A percentile compares a stretch with the other conserved stretches of the same genome.
Evolutionary conservation across 2,113 vertebrate species (phyloP).

Genomic region (Ictidomys tridecemlineatus): DNA sequence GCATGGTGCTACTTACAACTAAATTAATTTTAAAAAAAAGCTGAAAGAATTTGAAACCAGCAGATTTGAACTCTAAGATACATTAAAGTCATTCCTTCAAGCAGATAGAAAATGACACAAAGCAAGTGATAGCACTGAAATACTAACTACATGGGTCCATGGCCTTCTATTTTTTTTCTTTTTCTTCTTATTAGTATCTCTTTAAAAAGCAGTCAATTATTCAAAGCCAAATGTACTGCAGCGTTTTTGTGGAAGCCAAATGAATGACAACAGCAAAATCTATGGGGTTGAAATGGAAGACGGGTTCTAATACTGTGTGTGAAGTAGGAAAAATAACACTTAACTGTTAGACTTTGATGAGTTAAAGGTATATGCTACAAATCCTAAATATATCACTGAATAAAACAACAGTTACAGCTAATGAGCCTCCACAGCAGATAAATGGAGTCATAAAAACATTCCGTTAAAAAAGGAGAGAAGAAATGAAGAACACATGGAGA

Average conservation of each 20-base stretch:
- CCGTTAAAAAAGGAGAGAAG: neutral
- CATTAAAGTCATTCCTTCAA: neutral
- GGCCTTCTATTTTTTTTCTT: neutral
- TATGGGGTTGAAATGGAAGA: neutral
- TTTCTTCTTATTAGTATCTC: neutral
- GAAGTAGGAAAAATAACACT: neutral
- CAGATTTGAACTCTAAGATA: neutral
- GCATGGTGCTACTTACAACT: too few relatives aligned
- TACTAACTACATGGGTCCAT: neutral
- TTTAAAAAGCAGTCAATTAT: slow-evolving; percentile 9
- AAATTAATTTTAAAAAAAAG: too few relatives aligned
- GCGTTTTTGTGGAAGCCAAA: neutral
- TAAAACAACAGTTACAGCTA: neutral
- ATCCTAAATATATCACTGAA: neutral
- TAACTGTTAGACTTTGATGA: neutral
- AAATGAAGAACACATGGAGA: neutral
- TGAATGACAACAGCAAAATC: neutral
- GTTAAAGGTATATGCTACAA: neutral
- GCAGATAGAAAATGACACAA: neutral
- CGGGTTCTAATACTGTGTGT: neutral
- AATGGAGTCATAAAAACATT: neutral
- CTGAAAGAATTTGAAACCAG: neutral
- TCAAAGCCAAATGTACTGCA: neutral
- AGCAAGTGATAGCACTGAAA: neutral
- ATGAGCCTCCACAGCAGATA: neutral